phyloP scores from a whole-genome alignment of 30 jellyfish, hydroid and myxozoan genomes.

The Phacellophora camtschatica region DNA sequence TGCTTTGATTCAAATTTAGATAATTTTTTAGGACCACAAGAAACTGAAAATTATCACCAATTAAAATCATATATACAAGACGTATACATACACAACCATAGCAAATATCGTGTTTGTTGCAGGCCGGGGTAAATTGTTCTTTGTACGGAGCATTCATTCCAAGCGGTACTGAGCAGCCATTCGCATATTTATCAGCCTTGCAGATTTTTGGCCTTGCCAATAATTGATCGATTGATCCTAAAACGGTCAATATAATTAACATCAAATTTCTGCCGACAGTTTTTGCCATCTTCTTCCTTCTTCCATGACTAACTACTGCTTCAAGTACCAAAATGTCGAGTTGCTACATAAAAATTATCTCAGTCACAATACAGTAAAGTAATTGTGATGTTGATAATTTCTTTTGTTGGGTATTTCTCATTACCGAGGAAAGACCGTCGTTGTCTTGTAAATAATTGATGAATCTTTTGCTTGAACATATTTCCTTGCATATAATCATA shows the following conservation, averaged over 20 bases:
- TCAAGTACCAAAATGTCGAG: too few relatives aligned
- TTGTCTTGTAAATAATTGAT: slow-evolving; percentile 2
- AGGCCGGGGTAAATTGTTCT: slow-evolving; percentile 92
- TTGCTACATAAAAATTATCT: too few relatives aligned
- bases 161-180: slow-evolving; percentile 96
- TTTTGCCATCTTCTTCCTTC: not conserved
- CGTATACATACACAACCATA: slow-evolving; percentile 92
- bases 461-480: not conserved
- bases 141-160: slow-evolving; percentile 90
- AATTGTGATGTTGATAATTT: too few relatives aligned
- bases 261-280: not conserved
- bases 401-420: too few relatives aligned
- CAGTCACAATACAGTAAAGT: too few relatives aligned
- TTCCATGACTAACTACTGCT: slow-evolving; percentile 55
- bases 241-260: not conserved
- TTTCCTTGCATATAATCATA: not conserved
- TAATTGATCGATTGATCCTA: not conserved
- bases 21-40: too few relatives aligned
- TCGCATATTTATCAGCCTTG: slow-evolving; percentile 91
- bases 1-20: too few relatives aligned
- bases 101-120: slow-evolving; percentile 95
- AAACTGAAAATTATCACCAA: too few relatives aligned
- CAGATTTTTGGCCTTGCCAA: slow-evolving; percentile 77
- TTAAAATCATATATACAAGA: too few relatives aligned
- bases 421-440: slow-evolving; percentile 7